Conservation (phyloP, 1,140 invertebrate species). For the Drosophila cardini region DNA sequence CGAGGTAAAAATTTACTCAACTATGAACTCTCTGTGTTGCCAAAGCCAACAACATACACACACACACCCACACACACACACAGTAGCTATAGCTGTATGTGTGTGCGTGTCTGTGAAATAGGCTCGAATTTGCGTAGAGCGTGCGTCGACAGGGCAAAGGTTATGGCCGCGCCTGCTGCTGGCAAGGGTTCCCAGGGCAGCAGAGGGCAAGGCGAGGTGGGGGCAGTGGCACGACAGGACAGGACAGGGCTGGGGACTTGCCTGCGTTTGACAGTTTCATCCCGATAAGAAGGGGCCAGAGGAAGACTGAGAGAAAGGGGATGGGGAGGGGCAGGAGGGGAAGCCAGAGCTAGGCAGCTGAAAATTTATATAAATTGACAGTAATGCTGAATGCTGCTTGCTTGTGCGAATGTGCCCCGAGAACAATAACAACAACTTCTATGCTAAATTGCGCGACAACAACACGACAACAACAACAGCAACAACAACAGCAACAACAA, state of each 20-base stretch:
- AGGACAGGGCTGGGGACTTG: slow-evolving; percentile 21
- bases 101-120: slow-evolving; percentile 59
- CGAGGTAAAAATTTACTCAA: slow-evolving; percentile 82
- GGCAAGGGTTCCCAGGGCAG: slow-evolving; percentile 56
- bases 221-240: too few relatives aligned
- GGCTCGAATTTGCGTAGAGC: slow-evolving; percentile 73
- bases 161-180: slow-evolving; percentile 61
- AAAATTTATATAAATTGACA: slow-evolving; percentile 83
- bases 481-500: background rate
- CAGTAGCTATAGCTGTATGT: slow-evolving; percentile 22
- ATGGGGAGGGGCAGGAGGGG: background rate
- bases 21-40: slow-evolving; percentile 64
- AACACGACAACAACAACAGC: slow-evolving; percentile 15
- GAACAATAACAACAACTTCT: slow-evolving; percentile 54
- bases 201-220: too few relatives aligned
- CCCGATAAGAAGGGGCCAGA: slow-evolving; percentile 17
- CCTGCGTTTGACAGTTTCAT: slow-evolving; percentile 59
- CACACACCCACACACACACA: background rate
- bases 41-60: background rate
- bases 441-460: slow-evolving; percentile 68
- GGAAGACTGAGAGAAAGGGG: background rate
- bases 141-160: slow-evolving; percentile 60
- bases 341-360: slow-evolving; percentile 21
- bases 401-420: slow-evolving; percentile 24
- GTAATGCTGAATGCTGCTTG: slow-evolving; percentile 68